Evolutionary conservation across 2,113 vertebrate genomes (phyloP).

Genomic region (Piprites chloris): DNA sequence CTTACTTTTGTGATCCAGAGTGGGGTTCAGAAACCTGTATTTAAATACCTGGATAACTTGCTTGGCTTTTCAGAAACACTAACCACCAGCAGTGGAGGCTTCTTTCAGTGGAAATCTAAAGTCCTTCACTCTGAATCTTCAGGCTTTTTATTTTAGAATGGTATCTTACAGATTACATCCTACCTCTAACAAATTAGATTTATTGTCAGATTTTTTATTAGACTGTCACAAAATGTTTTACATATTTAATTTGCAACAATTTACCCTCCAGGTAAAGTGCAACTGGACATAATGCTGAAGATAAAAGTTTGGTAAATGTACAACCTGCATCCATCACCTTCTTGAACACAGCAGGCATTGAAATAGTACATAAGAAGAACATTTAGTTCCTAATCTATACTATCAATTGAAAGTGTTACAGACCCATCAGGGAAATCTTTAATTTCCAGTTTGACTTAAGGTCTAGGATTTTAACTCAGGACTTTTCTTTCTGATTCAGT

Average conservation of each 20-base stretch:
- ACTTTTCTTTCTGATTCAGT: background rate
- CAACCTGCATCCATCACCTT: background rate
- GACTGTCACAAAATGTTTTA: background rate
- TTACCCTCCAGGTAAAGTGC: background rate
- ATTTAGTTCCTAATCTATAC: background rate
- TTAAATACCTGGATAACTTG: background rate
- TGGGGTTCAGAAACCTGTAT: background rate
- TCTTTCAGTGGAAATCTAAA: background rate
- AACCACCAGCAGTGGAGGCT: background rate
- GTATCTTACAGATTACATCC: background rate
- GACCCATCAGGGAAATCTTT: background rate
- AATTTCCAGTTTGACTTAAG: background rate
- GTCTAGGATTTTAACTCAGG: background rate
- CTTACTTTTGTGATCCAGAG: background rate
- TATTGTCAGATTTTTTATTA: background rate
- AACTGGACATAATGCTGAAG: background rate
- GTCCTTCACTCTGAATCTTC: background rate
- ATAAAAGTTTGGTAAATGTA: background rate
- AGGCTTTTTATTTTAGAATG: background rate
- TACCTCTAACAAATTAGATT: background rate
- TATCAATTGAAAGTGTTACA: background rate
- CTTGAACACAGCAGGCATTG: background rate
- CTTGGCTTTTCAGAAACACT: background rate
- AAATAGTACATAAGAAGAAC: background rate
- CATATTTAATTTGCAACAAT: background rate